Conservation (phyloP, 2,797 vertebrate genomes). For the Chromis chromis region DNA sequence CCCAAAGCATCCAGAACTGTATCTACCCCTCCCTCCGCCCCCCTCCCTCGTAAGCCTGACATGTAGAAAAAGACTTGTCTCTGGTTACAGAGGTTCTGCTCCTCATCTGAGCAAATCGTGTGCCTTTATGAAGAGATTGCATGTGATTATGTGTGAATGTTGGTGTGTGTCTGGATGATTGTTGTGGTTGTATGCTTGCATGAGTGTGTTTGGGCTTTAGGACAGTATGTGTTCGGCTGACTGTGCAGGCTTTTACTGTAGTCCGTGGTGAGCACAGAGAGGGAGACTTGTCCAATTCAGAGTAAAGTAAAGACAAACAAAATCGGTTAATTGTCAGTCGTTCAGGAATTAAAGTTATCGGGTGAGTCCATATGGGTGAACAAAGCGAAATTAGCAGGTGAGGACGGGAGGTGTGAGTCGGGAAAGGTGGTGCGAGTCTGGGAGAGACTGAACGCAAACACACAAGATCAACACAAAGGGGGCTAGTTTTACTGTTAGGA, state of each 20-base stretch:
- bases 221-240: constrained; percentile 62
- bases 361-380: constrained; percentile 49
- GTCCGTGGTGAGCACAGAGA: constrained; percentile 82
- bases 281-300: constrained; percentile 68
- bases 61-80: constrained; percentile 40
- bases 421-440: constrained; percentile 40
- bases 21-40: constrained; percentile 55
- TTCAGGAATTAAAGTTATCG: constrained; percentile 47
- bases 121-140: neutral
- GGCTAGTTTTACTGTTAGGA: constrained; percentile 30
- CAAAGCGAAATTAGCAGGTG: constrained; percentile 51
- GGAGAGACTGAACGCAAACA: constrained; percentile 42
- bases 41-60: constrained; percentile 76
- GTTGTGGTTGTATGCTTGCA: constrained; percentile 2
- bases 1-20: constrained; percentile 51
- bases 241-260: constrained; percentile 85
- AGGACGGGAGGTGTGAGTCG: constrained; percentile 60
- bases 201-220: constrained; percentile 32
- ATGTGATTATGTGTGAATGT: neutral
- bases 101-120: neutral
- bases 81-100: constrained; percentile 48
- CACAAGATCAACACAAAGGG: constrained; percentile 38
- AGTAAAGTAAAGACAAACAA: constrained; percentile 71
- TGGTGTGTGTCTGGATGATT: neutral
- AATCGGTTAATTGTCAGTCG: constrained; percentile 46